Evolutionary conservation across 2,797 vertebrate species (phyloP).

Genomic region (Galago senegalensis): DNA sequence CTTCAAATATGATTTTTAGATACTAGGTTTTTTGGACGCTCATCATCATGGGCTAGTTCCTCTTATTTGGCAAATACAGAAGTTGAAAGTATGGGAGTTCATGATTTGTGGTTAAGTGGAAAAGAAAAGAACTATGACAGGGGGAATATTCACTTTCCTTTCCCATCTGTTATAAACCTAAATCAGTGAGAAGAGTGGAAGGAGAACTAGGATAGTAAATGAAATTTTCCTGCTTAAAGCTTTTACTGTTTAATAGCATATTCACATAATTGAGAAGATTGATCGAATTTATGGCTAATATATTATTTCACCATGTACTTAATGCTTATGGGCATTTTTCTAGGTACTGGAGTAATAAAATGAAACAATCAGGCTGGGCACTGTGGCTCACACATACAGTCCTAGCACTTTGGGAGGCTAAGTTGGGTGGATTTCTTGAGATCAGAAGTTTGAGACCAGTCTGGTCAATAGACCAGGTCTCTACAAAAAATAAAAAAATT

Average conservation of each 20-base stretch:
- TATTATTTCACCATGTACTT: not conserved
- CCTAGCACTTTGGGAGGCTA: not conserved
- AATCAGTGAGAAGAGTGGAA: slow-evolving; percentile 46
- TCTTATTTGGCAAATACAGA: slow-evolving; percentile 64
- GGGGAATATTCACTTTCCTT: slow-evolving; percentile 55
- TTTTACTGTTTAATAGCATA: slow-evolving; percentile 37
- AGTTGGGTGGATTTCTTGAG: not conserved
- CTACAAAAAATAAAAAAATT: too few species aligned
- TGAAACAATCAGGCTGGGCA: not conserved
- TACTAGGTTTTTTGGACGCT: slow-evolving; percentile 53
- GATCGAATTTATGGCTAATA: not conserved
- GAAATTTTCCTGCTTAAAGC: not conserved
- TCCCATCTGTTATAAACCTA: slow-evolving; percentile 37
- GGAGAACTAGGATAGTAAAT: not conserved
- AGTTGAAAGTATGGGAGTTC: slow-evolving; percentile 57
- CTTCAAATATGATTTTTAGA: slow-evolving; percentile 44
- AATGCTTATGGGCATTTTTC: not conserved
- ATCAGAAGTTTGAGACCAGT: not conserved
- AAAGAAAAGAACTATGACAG: slow-evolving; percentile 16
- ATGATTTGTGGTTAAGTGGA: slow-evolving; percentile 61
- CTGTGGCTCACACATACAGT: not conserved
- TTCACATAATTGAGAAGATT: slow-evolving; percentile 51
- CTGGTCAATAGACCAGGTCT: too few species aligned
- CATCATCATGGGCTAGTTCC: slow-evolving; percentile 2
- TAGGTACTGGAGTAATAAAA: not conserved